Percentiles rank a stretch among this genome's conserved stretches.
phyloP scores from a whole-genome alignment of 2,113 vertebrate species.

The Lanius collurio region DNA sequence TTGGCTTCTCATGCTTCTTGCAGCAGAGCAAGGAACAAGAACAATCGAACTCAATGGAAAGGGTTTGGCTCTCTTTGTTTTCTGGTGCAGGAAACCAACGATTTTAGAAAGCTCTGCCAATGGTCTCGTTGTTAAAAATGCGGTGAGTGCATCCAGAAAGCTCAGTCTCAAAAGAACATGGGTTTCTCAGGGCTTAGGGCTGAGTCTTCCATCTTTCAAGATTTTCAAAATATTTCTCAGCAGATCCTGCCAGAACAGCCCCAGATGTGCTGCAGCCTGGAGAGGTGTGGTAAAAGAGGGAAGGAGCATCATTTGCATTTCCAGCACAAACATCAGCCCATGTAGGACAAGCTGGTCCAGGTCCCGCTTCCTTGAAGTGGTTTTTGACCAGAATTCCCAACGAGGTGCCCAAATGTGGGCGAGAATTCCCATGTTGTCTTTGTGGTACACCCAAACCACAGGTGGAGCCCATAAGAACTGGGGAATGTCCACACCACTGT shows the following conservation, averaged over 20 bases:
- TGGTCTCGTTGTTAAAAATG: background rate
- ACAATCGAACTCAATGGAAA: background rate
- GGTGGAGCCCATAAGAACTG: background rate
- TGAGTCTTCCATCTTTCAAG: background rate
- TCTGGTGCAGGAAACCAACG: background rate
- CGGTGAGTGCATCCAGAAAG: slow-evolving; percentile 2
- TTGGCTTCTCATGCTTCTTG: background rate
- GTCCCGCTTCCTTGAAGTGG: background rate
- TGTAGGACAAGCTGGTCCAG: background rate
- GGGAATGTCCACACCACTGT: background rate
- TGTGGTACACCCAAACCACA: background rate
- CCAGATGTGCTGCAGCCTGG: background rate
- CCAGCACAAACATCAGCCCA: slow-evolving; percentile 27
- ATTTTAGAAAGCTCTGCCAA: slow-evolving; percentile 37
- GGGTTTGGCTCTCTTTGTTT: slow-evolving; percentile 11
- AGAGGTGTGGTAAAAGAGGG: background rate
- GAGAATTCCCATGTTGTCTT: background rate
- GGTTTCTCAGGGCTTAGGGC: background rate
- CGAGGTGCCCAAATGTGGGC: background rate
- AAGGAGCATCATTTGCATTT: background rate
- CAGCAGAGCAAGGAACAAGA: background rate
- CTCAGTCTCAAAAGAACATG: background rate
- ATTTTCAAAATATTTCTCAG: slow-evolving; percentile 30
- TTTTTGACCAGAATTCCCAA: background rate
- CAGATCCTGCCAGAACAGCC: background rate